These are phyloP conservation scores for Lepidonotus clava DNA, from an alignment of 2,888 invertebrate genomes.

Conservation along the genomic window DNA sequence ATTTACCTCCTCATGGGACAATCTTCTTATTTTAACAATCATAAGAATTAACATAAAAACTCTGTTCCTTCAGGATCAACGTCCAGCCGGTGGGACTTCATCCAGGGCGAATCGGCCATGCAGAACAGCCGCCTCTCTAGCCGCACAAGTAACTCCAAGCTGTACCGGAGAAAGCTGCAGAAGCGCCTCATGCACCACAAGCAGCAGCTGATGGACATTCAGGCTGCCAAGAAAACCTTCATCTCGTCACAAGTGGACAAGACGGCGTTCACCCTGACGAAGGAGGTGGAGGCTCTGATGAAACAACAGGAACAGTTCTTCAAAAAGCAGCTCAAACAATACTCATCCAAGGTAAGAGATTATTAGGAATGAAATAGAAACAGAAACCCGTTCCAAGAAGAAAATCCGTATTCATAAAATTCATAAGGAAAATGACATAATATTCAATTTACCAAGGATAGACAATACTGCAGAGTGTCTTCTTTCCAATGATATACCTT, in stretches of 20 bases:
- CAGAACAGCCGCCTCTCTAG: slow-evolving; percentile 63
- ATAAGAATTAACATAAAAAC: too few relatives aligned
- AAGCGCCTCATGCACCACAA: slow-evolving; percentile 87
- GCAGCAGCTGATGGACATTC: slow-evolving; percentile 86
- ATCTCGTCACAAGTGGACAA: slow-evolving; percentile 57
- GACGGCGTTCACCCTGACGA: slow-evolving; percentile 51
- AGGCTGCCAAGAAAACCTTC: slow-evolving; percentile 81
- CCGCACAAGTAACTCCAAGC: slow-evolving; percentile 69
- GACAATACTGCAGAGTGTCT: too few relatives aligned
- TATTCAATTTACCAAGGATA: background rate
- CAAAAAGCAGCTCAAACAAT: slow-evolving; percentile 84
- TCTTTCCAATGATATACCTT: too few relatives aligned
- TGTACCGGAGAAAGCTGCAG: slow-evolving; percentile 82
- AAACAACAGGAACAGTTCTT: slow-evolving; percentile 84
- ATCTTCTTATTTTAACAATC: too few relatives aligned
- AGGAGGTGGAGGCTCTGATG: slow-evolving; percentile 72
- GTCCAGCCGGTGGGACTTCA: slow-evolving; percentile 90
- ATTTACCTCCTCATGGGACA: too few relatives aligned
- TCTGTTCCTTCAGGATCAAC: slow-evolving; percentile 24
- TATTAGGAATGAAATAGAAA: background rate
- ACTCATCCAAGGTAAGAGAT: slow-evolving; percentile 82
- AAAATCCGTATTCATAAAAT: background rate
- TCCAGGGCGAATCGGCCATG: slow-evolving; percentile 88
- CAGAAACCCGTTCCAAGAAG: background rate
- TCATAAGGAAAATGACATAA: background rate